These are phyloP conservation scores for Drosophila leontia DNA, from an alignment of 1,140 invertebrate genomes.

Conservation along the genomic window DNA sequence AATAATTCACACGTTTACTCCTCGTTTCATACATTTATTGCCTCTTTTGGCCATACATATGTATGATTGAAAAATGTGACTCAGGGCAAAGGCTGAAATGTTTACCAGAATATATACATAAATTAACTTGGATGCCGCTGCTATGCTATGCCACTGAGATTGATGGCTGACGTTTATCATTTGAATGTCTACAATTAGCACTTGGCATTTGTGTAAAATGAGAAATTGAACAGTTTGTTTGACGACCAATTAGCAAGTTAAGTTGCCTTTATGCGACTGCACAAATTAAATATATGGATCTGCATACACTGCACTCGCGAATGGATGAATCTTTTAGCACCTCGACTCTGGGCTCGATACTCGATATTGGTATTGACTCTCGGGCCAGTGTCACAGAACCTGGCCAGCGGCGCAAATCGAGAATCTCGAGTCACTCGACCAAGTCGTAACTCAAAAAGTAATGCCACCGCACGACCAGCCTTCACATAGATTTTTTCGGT, in stretches of 20 bases:
- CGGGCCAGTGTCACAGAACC: conserved; percentile 23
- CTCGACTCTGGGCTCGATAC: neutral
- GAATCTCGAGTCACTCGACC: conserved; percentile 35
- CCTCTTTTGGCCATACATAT: neutral
- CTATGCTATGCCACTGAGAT: conserved; percentile 12
- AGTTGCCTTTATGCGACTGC: conserved; percentile 31
- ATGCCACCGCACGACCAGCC: conserved; percentile 32
- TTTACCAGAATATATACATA: conserved; percentile 33
- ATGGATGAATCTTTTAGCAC: conserved; percentile 38
- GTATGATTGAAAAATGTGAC: conserved; percentile 12
- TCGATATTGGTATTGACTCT: conserved; percentile 35
- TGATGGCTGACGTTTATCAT: conserved; percentile 47
- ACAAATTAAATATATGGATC: conserved; percentile 44
- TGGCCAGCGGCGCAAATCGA: conserved; percentile 3
- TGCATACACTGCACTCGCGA: conserved; percentile 38
- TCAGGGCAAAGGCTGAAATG: conserved; percentile 15
- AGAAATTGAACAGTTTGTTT: conserved; percentile 45
- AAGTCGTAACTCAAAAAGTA: conserved; percentile 48
- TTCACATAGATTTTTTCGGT: conserved; percentile 51
- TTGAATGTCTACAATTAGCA: conserved; percentile 51
- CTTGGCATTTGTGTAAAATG: conserved; percentile 33
- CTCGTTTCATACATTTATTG: conserved; percentile 20
- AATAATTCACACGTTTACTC: conserved; percentile 10
- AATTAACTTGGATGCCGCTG: conserved; percentile 4
- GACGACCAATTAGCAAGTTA: conserved; percentile 44